Evolutionary conservation across 2,113 vertebrate genomes (phyloP), one percentile per base, ranked within the genome.

Genomic region (Arothron firmamentum): DNA sequence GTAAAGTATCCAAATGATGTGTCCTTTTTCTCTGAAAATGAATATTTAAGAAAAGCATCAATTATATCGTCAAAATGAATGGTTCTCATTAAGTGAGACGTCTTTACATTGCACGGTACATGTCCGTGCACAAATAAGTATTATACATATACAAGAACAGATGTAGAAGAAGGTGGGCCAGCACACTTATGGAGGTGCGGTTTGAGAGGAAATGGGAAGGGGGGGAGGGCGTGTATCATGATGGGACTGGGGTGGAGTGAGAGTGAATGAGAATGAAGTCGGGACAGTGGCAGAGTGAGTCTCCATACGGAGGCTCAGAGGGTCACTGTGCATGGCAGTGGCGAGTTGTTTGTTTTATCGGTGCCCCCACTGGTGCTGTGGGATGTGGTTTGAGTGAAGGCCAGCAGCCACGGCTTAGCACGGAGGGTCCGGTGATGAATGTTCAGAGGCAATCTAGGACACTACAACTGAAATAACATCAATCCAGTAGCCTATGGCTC

Each of bases 401-500:
- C 88, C 83, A 79, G 78, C 83, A 83, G 85, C 86, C 77, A 74
- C 77, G 84, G 83, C 75, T 83, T 82, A 83, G 78, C 81, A 80
- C 85, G 70, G 80, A 88, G 77, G 71, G 80, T 83, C 80, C 75
- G 62, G 82, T 92, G 91, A 92, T 91, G 71, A 91, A 94, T 90
- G 87, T 87, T 81, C 78, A 66, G 78, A 85, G 82, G 66, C 78
- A 88, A 90, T 90, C 88, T 89, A 89, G 91, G 88, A 93, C 87
- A 86, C 88, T 87, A 86, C 82, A 85, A 79, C 84, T 88, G 88
- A 92, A 93, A 84, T 81, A 74, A 81, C 89, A 92, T 94, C 91
- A 92, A 94, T 94, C 93, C 89, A 84, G 52, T 51, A n/a, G 59
- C 70, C 23, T 59, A 80, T 82, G 79, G 56, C 65, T 81, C 79